Evolutionary conservation across 2,113 vertebrate species (phyloP).

Genomic region (Paraplagusia blochii): DNA sequence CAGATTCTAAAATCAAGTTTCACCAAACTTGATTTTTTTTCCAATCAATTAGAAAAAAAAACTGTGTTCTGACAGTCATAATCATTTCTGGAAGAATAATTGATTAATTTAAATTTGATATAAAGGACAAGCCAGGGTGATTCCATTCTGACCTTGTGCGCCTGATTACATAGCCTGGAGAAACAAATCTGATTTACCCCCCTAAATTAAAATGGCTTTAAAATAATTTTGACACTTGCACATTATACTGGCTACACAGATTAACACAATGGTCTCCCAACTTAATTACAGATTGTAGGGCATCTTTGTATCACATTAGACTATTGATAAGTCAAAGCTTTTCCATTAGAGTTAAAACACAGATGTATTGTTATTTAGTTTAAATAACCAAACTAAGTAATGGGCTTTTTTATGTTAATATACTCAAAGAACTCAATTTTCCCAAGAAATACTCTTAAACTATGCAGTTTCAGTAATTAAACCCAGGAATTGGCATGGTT

Average conservation of each 20-base stretch:
- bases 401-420: too few species aligned
- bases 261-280: neutral
- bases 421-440: too few species aligned
- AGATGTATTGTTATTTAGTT: neutral
- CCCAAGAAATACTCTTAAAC: too few species aligned
- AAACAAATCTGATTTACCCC: slow-evolving; percentile 4
- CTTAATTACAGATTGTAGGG: neutral
- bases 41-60: neutral
- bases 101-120: slow-evolving; percentile 42
- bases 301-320: neutral
- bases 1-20: too few species aligned
- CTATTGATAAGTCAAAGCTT: neutral
- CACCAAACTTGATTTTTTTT: too few species aligned
- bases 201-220: slow-evolving; percentile 16
- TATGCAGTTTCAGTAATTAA: too few species aligned
- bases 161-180: slow-evolving; percentile 47
- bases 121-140: slow-evolving; percentile 12
- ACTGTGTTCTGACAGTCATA: slow-evolving; percentile 7
- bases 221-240: slow-evolving; percentile 16
- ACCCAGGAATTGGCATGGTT: too few species aligned
- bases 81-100: slow-evolving; percentile 15
- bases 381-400: neutral
- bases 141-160: slow-evolving; percentile 37
- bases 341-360: neutral
- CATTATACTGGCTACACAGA: slow-evolving; percentile 9